Evolutionary conservation across 2,888 invertebrate species (phyloP), one percentile per base, ranked within the genome.

Genomic region (Trissoscelio sp.): DNA sequence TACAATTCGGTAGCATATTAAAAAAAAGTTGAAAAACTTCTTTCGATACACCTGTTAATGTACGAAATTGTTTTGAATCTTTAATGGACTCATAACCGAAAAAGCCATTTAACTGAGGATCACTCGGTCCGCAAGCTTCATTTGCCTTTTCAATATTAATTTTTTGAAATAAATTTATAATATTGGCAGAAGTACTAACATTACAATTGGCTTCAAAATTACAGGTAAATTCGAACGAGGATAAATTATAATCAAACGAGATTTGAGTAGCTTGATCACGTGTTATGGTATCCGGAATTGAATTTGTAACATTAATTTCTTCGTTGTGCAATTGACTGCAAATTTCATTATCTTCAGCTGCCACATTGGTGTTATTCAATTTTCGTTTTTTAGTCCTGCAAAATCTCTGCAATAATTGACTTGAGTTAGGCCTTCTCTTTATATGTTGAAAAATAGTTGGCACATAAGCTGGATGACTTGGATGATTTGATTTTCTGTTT

Each of bases 1-100:
- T 37, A n/a, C 34, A 48, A 16, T 79, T 79, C 28, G 72, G 81
- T 34, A 85, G 73, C 12, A 78, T 44, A 57, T 67, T 67, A 14
- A 82, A 39, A 12, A 83, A 48, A 39, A 72, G 80, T 18, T 62
- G 24, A 57, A 84, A 84, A 7, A 78, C 72, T 22, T 79, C 18
- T 34, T 77, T 77, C 31, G 42, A 57, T 22, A 78, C 74, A 42
- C 78, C 84, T 7, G 78, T 75, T 57, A 83, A 80, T 37, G 77
- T 82, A 53, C 28, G 3, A 37, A 46, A 48, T 34, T 48, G 46
- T 12, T 64, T 48, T 31, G 31, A 64, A 48, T 64, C 18, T 12
- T 24, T 1, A 16, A 64, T 48, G 14, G 34, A 34, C 11, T 64
- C 48, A 11, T 48, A 64, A 64, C 48, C 64, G 48, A 20, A 64